Percentiles rank a stretch among this genome's conserved stretches.
Evolutionary conservation across 2,888 invertebrate species (phyloP).

Genomic region (Gonocerus acuteangulatus): DNA sequence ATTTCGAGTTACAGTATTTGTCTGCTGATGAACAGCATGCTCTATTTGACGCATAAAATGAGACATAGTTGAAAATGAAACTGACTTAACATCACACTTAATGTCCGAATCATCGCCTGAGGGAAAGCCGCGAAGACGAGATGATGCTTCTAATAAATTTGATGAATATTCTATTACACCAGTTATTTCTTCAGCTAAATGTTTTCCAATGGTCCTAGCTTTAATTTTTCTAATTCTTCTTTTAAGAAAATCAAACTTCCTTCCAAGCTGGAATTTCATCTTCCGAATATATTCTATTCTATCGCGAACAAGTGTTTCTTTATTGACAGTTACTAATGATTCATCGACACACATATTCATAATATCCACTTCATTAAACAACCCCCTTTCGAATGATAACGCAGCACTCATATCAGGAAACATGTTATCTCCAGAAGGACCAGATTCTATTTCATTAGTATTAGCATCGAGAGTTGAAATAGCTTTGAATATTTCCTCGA

Average conservation of each 20-base stretch:
- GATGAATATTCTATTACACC: conserved; percentile 57
- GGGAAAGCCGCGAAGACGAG: conserved; percentile 19
- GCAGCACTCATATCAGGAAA: conserved; percentile 42
- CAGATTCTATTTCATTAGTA: conserved; percentile 31
- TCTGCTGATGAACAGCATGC: conserved; percentile 45
- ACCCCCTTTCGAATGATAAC: conserved; percentile 40
- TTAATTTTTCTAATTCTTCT: conserved; percentile 70
- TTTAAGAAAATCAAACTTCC: conserved; percentile 62
- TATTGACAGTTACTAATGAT: conserved; percentile 40
- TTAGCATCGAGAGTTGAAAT: conserved; percentile 43
- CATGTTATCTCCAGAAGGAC: conserved; percentile 35
- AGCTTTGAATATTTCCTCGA: conserved; percentile 63
- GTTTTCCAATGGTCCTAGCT: conserved; percentile 64
- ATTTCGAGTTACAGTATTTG: conserved; percentile 43
- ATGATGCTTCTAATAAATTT: conserved; percentile 30
- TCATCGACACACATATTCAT: conserved; percentile 49
- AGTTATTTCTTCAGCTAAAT: conserved; percentile 68
- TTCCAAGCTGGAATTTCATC: conserved; percentile 56
- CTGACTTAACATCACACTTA: conserved; percentile 29
- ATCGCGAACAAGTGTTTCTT: conserved; percentile 44
- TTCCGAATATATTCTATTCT: conserved; percentile 49
- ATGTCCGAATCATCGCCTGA: conserved; percentile 20
- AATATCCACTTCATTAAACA: conserved; percentile 49
- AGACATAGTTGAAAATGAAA: conserved; percentile 47
- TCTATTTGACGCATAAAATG: conserved; percentile 52